Percentiles rank a stretch among this genome's conserved stretches.
Conservation (phyloP, 2,797 vertebrate species). For the Protonibea diacanthus region DNA sequence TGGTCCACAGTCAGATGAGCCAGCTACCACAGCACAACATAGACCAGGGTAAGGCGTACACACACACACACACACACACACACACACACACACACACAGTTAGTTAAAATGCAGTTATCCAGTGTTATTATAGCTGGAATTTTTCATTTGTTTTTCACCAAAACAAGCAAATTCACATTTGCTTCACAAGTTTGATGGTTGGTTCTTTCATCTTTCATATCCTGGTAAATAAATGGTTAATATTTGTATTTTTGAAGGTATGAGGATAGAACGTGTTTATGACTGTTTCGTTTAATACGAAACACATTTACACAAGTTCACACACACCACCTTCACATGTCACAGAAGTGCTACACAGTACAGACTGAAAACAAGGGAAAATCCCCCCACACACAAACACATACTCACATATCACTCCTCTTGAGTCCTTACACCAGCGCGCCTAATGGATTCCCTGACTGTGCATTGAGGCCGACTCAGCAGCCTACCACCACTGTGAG, state of each 20-base stretch:
- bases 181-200: background rate
- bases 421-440: constrained; percentile 21
- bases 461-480: constrained; percentile 31
- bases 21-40: constrained; percentile 98
- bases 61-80: constrained; percentile 10
- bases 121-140: background rate
- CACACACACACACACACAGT: too few relatives aligned
- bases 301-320: background rate
- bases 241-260: background rate
- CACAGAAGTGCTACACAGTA: constrained; percentile 6
- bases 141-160: background rate
- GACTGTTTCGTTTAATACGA: background rate
- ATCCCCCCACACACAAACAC: constrained; percentile 36
- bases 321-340: constrained; percentile 13
- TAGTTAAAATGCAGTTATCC: background rate
- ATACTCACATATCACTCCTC: background rate
- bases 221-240: too few relatives aligned
- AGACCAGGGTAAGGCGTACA: constrained; percentile 91
- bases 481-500: constrained; percentile 37
- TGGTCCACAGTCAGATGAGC: constrained; percentile 98
- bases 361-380: constrained; percentile 46
- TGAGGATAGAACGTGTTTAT: background rate
- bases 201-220: background rate
- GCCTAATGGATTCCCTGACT: constrained; percentile 37
- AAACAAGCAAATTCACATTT: background rate